phyloP scores from a whole-genome alignment of 1,140 invertebrate genomes.

The Trinorchestia longiramus region DNA sequence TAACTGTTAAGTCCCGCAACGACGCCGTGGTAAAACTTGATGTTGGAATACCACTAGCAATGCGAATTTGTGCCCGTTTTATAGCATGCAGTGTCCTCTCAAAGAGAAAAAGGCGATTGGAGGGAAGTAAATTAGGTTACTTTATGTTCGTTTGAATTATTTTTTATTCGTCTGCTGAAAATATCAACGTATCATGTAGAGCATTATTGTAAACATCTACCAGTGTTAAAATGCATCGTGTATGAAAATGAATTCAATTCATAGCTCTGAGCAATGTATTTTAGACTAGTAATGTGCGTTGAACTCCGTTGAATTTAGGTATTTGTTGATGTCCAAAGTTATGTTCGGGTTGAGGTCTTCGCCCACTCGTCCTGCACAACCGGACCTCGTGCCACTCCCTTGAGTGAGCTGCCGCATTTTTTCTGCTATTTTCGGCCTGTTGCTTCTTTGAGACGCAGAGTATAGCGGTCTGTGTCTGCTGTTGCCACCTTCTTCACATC shows the following conservation, averaged over 20 bases:
- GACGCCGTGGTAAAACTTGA: no score
- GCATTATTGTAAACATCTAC: no score
- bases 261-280: neutral
- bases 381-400: slow-evolving; percentile 48
- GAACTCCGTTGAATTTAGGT: neutral
- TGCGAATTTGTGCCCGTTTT: no score
- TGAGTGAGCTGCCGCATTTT: slow-evolving; percentile 35
- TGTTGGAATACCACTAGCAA: no score
- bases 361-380: slow-evolving; percentile 49
- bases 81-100: no score
- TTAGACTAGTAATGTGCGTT: neutral
- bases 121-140: neutral
- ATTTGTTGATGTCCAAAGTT: neutral
- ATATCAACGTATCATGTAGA: neutral
- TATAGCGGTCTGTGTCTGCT: slow-evolving; percentile 29
- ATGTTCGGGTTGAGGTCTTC: neutral
- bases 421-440: slow-evolving; percentile 42
- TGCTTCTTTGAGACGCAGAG: slow-evolving; percentile 25
- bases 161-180: neutral
- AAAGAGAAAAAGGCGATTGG: neutral
- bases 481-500: slow-evolving; percentile 28
- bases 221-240: no score
- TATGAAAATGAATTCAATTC: no score
- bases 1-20: no score
- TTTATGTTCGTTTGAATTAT: neutral